phyloP scores from a whole-genome alignment of 1,140 invertebrate species.

The Drosophila insularis region DNA sequence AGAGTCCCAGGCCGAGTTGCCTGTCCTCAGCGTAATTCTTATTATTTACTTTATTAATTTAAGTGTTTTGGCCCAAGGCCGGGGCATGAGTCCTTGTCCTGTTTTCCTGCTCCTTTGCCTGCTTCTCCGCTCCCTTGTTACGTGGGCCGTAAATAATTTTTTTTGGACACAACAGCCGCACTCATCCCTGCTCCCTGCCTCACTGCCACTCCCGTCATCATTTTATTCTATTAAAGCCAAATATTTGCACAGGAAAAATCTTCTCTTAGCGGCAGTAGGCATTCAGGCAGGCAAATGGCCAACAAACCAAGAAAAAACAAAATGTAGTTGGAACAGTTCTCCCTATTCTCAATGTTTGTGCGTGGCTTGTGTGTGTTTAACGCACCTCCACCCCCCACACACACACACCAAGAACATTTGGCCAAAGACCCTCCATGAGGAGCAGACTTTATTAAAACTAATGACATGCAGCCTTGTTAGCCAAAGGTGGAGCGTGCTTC shows the following conservation, averaged over 20 bases:
- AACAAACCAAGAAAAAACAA: constrained; percentile 23
- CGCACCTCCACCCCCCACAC: constrained; percentile 22
- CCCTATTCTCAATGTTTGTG: constrained; percentile 2
- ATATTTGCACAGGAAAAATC: constrained; percentile 66
- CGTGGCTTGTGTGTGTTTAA: constrained; percentile 17
- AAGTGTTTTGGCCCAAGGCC: constrained; percentile 69
- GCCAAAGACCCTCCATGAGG: constrained; percentile 29
- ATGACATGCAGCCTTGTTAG: constrained; percentile 65
- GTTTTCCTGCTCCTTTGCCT: neutral
- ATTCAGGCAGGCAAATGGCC: constrained; percentile 42
- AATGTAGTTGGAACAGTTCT: constrained; percentile 4
- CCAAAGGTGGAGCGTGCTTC: constrained; percentile 5
- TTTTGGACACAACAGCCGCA: constrained; percentile 25
- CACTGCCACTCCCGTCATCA: constrained; percentile 44
- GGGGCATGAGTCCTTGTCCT: constrained; percentile 10
- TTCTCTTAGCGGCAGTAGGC: neutral
- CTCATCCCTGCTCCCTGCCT: neutral
- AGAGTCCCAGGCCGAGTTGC: neutral
- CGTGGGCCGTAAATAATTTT: constrained; percentile 57
- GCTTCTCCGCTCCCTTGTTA: constrained; percentile 18
- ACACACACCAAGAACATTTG: constrained; percentile 26
- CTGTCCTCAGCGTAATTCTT: constrained; percentile 60
- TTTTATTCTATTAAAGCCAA: constrained; percentile 80
- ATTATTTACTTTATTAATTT: constrained; percentile 82
- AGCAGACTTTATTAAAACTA: constrained; percentile 70